Conservation (phyloP, 30 jellyfish, hydroid and myxozoan genomes). For the Cassiopea andromeda region DNA sequence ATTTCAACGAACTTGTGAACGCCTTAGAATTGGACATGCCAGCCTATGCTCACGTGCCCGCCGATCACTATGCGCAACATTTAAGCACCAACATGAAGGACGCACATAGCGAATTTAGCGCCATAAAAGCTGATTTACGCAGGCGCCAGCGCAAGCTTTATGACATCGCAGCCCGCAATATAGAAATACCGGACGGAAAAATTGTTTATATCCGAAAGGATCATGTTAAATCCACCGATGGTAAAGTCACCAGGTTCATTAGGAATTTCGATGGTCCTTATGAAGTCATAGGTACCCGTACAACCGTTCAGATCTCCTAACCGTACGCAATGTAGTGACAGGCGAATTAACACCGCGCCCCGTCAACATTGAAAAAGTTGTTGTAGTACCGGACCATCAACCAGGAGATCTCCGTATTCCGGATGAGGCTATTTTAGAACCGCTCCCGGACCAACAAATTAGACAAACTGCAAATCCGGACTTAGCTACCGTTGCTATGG, state of each 20-base stretch:
- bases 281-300: too few species aligned
- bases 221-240: too few species aligned
- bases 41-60: neutral
- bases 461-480: slow-evolving; percentile 42
- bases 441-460: neutral
- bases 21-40: slow-evolving; percentile 15
- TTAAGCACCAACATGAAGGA: neutral
- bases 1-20: slow-evolving; percentile 1
- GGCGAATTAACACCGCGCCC: slow-evolving; percentile 13
- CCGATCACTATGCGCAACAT: too few species aligned
- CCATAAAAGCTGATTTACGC: too few species aligned
- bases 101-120: neutral
- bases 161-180: neutral
- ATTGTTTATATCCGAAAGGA: too few species aligned
- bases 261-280: neutral
- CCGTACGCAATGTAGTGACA: neutral
- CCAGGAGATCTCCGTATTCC: slow-evolving; percentile 20
- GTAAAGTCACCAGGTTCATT: neutral
- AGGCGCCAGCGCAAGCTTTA: neutral
- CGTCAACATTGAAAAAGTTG: neutral
- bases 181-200: neutral
- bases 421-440: neutral
- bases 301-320: too few species aligned
- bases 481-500: neutral
- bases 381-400: slow-evolving; percentile 1